phyloP scores from a whole-genome alignment of 2,888 invertebrate genomes.

The Polyploca ridens region DNA sequence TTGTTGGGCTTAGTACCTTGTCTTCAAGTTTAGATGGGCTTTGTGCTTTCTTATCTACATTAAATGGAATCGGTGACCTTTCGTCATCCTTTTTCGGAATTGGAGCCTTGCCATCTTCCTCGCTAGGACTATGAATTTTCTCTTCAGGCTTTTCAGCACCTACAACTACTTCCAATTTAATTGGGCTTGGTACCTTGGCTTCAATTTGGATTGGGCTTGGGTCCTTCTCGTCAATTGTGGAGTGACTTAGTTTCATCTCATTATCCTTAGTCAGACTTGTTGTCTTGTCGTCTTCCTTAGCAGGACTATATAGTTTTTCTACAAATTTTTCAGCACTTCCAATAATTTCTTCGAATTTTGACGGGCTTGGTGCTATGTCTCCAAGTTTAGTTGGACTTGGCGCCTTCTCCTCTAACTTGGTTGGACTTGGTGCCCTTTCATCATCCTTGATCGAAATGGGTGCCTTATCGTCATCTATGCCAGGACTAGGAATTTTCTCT shows the following conservation, averaged over 20 bases:
- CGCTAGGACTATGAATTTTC: constrained; percentile 16
- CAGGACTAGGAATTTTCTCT: too few species aligned
- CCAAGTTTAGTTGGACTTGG: constrained; percentile 16
- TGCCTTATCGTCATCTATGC: too few species aligned
- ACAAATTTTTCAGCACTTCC: constrained; percentile 17
- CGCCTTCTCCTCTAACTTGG: constrained; percentile 17
- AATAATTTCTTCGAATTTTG: not conserved
- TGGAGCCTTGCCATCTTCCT: constrained; percentile 14
- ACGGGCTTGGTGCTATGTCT: constrained; percentile 4
- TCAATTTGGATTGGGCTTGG: not conserved
- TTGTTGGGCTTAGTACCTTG: too few species aligned
- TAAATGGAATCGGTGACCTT: too few species aligned
- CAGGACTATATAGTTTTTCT: constrained; percentile 14
- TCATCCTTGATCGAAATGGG: constrained; percentile 12
- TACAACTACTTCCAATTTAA: not conserved
- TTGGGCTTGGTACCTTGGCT: constrained; percentile 18
- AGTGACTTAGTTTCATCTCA: too few species aligned
- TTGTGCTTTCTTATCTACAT: too few species aligned
- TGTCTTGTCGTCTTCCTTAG: constrained; percentile 13
- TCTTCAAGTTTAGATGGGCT: too few species aligned
- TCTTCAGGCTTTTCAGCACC: not conserved
- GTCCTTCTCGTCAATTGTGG: not conserved
- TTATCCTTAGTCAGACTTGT: not conserved
- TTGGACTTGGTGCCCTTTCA: constrained; percentile 20
- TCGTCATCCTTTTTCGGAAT: too few species aligned